phyloP scores from a whole-genome alignment of 2,888 invertebrate species.

The Protula sp. region DNA sequence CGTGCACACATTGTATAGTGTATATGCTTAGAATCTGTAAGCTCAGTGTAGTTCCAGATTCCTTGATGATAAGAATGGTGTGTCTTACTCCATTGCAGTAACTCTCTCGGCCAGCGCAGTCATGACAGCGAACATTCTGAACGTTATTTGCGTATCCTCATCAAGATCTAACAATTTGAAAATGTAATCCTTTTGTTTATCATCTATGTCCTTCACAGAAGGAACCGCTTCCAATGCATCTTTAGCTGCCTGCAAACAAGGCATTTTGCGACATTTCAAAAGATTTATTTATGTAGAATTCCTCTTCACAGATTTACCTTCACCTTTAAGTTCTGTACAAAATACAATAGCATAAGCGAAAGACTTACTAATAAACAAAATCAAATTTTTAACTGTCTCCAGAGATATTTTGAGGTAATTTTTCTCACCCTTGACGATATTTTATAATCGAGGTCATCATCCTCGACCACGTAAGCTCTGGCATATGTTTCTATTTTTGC shows the following conservation, averaged over 20 bases:
- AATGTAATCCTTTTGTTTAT: conserved; percentile 49
- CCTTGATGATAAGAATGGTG: too few relatives aligned
- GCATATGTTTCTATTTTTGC: conserved; percentile 47
- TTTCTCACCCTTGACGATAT: conserved; percentile 33
- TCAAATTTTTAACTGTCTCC: too few relatives aligned
- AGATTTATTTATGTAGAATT: neutral
- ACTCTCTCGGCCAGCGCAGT: conserved; percentile 48
- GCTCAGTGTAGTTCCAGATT: too few relatives aligned
- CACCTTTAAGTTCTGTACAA: too few relatives aligned
- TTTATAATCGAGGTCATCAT: conserved; percentile 45
- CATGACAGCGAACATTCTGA: conserved; percentile 52
- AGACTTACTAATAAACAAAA: too few relatives aligned
- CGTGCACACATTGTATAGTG: too few relatives aligned
- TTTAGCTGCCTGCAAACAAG: conserved; percentile 37
- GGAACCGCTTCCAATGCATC: conserved; percentile 45
- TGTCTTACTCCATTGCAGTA: conserved; percentile 52
- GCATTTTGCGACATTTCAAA: neutral
- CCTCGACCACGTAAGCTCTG: conserved; percentile 49
- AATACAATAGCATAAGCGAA: too few relatives aligned
- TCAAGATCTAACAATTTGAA: conserved; percentile 49
- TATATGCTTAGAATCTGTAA: too few relatives aligned
- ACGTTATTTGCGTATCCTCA: conserved; percentile 46
- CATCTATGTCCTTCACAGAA: conserved; percentile 38
- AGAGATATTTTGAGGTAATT: too few relatives aligned
- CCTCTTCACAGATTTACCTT: too few relatives aligned